phyloP scores from a whole-genome alignment of 2,797 vertebrate genomes.

The Cephalopachus bancanus region DNA sequence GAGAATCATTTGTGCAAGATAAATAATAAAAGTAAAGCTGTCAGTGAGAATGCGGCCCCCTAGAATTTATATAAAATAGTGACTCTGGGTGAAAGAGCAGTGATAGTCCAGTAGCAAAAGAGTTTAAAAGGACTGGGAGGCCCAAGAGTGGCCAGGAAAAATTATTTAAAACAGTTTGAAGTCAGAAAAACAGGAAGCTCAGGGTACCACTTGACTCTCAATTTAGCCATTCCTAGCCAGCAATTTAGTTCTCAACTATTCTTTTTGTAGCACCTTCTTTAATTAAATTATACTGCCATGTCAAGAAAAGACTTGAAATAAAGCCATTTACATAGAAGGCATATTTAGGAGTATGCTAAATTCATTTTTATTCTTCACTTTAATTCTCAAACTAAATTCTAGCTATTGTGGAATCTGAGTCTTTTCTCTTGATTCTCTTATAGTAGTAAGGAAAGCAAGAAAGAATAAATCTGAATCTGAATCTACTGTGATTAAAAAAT shows the following conservation, averaged over 20 bases:
- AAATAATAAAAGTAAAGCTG: conserved; percentile 5
- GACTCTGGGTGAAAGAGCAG: not conserved
- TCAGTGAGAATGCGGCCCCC: not conserved
- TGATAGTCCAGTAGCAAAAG: not conserved
- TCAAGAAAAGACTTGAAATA: conserved; percentile 62
- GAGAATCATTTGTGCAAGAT: conserved; percentile 43
- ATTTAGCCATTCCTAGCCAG: conserved; percentile 58
- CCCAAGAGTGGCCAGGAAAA: conserved; percentile 29
- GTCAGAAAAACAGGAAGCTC: conserved; percentile 78
- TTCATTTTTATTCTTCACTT: conserved; percentile 62
- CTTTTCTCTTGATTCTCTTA: conserved; percentile 38
- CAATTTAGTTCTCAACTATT: conserved; percentile 66
- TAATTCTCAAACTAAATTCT: conserved; percentile 39
- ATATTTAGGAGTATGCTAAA: conserved; percentile 59
- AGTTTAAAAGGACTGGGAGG: not conserved
- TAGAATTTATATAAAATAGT: not conserved
- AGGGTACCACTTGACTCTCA: conserved; percentile 63
- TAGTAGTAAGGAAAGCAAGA: not conserved
- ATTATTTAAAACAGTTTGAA: conserved; percentile 51
- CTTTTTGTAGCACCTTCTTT: conserved; percentile 73
- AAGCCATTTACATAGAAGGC: conserved; percentile 55
- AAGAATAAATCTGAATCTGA: conserved; percentile 50
- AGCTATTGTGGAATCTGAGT: conserved; percentile 24
- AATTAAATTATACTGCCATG: conserved; percentile 69
- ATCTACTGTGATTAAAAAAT: conserved; percentile 47